A percentile compares a stretch with the other conserved stretches of the same genome.
These are phyloP conservation scores for Amphimallon solstitiale DNA, from an alignment of 2,888 invertebrate species.

Conservation along the genomic window DNA sequence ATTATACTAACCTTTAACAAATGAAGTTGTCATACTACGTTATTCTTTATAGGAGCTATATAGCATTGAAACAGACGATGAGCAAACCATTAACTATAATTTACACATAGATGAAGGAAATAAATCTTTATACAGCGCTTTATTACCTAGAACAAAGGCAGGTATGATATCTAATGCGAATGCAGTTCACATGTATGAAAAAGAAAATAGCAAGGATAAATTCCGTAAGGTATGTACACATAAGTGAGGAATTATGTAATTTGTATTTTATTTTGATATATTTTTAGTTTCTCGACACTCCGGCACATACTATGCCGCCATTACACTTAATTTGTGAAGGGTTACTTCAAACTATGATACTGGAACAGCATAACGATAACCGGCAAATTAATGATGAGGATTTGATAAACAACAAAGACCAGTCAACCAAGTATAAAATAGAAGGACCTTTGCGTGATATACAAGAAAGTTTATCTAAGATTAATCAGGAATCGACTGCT, in stretches of 20 bases:
- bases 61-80: conserved; percentile 52
- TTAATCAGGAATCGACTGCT: conserved; percentile 8
- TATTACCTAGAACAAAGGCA: conserved; percentile 49
- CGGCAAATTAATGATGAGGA: background rate
- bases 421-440: background rate
- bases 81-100: conserved; percentile 42
- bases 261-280: background rate
- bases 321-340: conserved; percentile 54
- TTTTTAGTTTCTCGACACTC: conserved; percentile 53
- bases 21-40: too few species aligned
- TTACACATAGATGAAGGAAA: conserved; percentile 41
- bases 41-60: conserved; percentile 55
- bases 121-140: conserved; percentile 51
- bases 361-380: conserved; percentile 42
- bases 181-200: conserved; percentile 49
- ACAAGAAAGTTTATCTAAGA: background rate
- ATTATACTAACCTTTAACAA: too few species aligned
- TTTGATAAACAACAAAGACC: background rate
- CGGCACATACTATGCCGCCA: conserved; percentile 59
- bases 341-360: conserved; percentile 54
- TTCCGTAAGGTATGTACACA: conserved; percentile 52
- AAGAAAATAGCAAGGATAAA: conserved; percentile 49
- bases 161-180: conserved; percentile 10
- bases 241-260: conserved; percentile 12
- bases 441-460: background rate